Evolutionary conservation across 2,797 vertebrate genomes (phyloP), one percentile per base, ranked within the genome.

Genomic region (Sebastes trivittatus): DNA sequence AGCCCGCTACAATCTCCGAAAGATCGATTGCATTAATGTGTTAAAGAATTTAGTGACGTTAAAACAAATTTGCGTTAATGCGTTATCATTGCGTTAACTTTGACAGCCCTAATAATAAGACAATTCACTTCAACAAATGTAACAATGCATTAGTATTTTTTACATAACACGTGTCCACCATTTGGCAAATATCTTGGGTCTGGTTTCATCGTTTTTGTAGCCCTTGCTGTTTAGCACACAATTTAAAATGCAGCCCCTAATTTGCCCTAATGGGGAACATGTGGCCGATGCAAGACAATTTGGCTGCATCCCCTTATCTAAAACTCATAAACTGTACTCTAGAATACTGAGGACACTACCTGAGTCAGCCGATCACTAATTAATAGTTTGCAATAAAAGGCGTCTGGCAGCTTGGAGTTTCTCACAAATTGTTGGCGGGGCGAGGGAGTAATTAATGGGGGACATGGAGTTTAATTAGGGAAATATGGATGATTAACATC

Each of bases 401-500:
- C 79, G 88, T 93, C 79, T 88, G 90, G 89, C 88, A 91, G 90
- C 82, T 87, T 92, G 87, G 92, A 89, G 83, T 89, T 95, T 89
- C 83, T 84, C 93, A 80, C 88, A 95, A 94, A 91, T 89, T 87
- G 94, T 93, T 96, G 62, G 71, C 87, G 83, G 85, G 83, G 88
- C 81, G 77, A 90, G 92, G 84, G 91, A 93, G 89, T 94, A 93
- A 93, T 95, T 95, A 94, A 93, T 95, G 90, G 85, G 91, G 87
- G 94, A 90, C 94, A 79, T 77, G 75, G 89, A 88, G 92, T 92
- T 95, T 95, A 95, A 96, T 96, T 94, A 94, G 82, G 84, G 86
- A 94, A 95, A 96, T 95, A 95, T 90, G 88, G 89, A 92, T 94
- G 93, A 95, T 96, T 96, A 96, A 95, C 94, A 93, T 95, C 90